A percentile compares a stretch with the other conserved stretches of the same genome.
These are phyloP conservation scores for Galerucella nymphaeae DNA, from an alignment of 2,888 invertebrate genomes.

Conservation along the genomic window DNA sequence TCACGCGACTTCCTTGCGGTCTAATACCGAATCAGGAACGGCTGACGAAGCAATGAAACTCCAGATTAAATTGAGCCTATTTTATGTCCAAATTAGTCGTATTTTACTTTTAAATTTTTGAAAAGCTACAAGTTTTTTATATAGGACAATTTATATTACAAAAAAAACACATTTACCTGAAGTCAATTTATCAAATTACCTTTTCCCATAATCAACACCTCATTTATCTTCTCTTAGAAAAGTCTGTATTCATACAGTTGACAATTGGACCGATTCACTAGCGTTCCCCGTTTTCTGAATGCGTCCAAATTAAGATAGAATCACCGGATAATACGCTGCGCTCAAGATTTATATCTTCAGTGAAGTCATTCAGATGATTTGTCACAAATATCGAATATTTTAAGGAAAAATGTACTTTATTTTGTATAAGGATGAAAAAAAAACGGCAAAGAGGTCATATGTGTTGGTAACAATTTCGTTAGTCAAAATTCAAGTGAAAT, in stretches of 20 bases:
- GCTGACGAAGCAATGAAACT: conserved; percentile 2
- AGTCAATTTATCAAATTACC: conserved; percentile 4
- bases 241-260: not conserved
- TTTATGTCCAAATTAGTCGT: too few relatives aligned
- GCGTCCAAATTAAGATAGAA: conserved; percentile 8
- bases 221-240: conserved; percentile 12
- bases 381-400: too few relatives aligned
- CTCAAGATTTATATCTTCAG: not conserved
- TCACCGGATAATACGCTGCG: conserved; percentile 1
- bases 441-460: too few relatives aligned
- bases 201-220: not conserved
- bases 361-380: too few relatives aligned
- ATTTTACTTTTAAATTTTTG: too few relatives aligned
- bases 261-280: not conserved
- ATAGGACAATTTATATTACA: not conserved
- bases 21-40: not conserved
- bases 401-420: too few relatives aligned
- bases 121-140: too few relatives aligned
- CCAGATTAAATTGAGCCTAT: not conserved
- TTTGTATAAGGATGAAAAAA: too few relatives aligned
- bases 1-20: not conserved
- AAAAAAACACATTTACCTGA: not conserved
- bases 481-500: too few relatives aligned
- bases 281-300: conserved; percentile 5
- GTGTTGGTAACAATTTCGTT: too few relatives aligned